Evolutionary conservation across 2,113 vertebrate species (phyloP).

Genomic region (Ammodytes dubius): DNA sequence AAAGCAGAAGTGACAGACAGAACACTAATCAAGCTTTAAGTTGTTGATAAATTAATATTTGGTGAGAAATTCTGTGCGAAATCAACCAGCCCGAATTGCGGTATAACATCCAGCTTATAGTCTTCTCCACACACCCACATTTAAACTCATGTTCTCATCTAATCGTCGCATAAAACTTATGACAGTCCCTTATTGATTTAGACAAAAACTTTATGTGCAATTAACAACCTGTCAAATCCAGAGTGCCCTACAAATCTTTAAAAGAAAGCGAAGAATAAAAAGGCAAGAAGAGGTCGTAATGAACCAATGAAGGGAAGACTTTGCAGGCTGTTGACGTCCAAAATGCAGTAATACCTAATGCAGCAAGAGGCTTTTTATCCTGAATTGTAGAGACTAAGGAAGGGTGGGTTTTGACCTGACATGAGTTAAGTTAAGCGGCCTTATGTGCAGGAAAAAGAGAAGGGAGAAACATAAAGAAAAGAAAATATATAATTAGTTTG

Average conservation of each 20-base stretch:
- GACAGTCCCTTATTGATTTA: slow-evolving; percentile 75
- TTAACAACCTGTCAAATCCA: slow-evolving; percentile 76
- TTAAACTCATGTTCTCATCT: slow-evolving; percentile 34
- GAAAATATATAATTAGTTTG: slow-evolving; percentile 75
- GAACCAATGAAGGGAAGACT: slow-evolving; percentile 53
- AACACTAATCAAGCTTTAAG: neutral
- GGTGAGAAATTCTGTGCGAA: slow-evolving; percentile 6
- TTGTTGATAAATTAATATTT: slow-evolving; percentile 4
- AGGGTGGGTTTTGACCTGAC: slow-evolving; percentile 61
- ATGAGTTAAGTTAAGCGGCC: slow-evolving; percentile 80
- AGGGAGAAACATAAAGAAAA: slow-evolving; percentile 68
- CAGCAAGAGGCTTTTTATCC: slow-evolving; percentile 55
- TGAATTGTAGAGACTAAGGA: slow-evolving; percentile 40
- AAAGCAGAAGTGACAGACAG: neutral
- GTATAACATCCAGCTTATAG: slow-evolving; percentile 37
- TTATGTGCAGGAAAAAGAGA: slow-evolving; percentile 64
- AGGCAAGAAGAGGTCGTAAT: slow-evolving; percentile 51
- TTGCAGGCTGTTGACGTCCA: slow-evolving; percentile 55
- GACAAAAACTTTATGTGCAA: slow-evolving; percentile 71
- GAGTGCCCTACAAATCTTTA: slow-evolving; percentile 55
- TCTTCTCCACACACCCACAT: slow-evolving; percentile 13
- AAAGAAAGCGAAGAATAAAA: slow-evolving; percentile 49
- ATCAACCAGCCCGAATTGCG: neutral
- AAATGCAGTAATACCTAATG: slow-evolving; percentile 66
- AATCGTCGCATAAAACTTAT: slow-evolving; percentile 64